Percentiles rank a stretch among this genome's conserved stretches.
Evolutionary conservation across 2,797 vertebrate species (phyloP).

Genomic region (Acanthis flammea): DNA sequence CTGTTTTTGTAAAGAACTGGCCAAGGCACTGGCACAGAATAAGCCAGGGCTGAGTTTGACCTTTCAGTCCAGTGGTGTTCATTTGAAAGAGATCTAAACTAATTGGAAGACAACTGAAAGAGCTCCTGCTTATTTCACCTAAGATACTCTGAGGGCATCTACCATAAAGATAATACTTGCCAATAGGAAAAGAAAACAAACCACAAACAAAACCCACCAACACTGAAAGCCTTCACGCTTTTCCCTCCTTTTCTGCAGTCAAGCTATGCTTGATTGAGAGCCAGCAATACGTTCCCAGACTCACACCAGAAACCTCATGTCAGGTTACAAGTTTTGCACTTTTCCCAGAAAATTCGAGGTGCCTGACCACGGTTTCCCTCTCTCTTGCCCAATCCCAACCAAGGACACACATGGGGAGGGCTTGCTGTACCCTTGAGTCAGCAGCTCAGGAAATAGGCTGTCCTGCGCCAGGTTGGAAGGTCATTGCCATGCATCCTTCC

Average conservation of each 20-base stretch:
- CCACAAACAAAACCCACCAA: not conserved
- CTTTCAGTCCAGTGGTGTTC: not conserved
- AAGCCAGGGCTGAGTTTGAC: not conserved
- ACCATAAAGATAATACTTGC: not conserved
- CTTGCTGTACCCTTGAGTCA: constrained; percentile 52
- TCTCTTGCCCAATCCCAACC: constrained; percentile 39
- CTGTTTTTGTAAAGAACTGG: not conserved
- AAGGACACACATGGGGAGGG: constrained; percentile 33
- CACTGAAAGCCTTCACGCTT: not conserved
- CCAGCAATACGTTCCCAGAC: constrained; percentile 9
- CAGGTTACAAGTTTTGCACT: constrained; percentile 23
- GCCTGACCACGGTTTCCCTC: constrained; percentile 33
- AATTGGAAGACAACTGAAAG: not conserved
- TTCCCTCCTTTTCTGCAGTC: constrained; percentile 36
- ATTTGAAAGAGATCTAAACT: not conserved
- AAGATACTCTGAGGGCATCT: not conserved
- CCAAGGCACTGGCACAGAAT: not conserved
- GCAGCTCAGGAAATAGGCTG: constrained; percentile 54
- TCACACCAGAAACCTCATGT: not conserved
- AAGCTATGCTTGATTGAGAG: constrained; percentile 16
- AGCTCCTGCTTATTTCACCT: not conserved
- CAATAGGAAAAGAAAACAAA: not conserved
- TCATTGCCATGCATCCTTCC: constrained; percentile 71
- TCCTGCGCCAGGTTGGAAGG: constrained; percentile 60
- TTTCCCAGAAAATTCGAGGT: constrained; percentile 31